Evolutionary conservation across 2,888 invertebrate genomes (phyloP).

Genomic region (Drosophila formosana): DNA sequence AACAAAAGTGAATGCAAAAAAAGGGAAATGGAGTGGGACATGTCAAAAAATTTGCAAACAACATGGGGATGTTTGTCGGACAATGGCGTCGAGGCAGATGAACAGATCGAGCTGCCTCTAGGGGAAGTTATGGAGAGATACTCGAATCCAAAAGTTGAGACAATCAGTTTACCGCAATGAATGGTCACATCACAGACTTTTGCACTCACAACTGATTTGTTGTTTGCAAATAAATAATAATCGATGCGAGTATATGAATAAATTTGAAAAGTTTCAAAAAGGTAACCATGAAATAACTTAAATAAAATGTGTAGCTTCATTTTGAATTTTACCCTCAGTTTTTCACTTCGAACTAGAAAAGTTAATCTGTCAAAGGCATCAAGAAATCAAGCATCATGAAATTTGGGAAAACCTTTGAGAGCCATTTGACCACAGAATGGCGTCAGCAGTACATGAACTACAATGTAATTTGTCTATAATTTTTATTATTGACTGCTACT

Average conservation of each 20-base stretch:
- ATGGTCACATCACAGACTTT: neutral
- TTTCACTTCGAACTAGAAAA: neutral
- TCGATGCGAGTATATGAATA: conserved; percentile 1
- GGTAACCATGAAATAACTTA: neutral
- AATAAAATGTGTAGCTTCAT: neutral
- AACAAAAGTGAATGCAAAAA: conserved; percentile 59
- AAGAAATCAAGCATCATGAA: conserved; percentile 89
- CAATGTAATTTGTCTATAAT: conserved; percentile 90
- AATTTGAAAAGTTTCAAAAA: neutral
- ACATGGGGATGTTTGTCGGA: conserved; percentile 30
- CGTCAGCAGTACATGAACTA: conserved; percentile 97
- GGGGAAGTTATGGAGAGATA: neutral
- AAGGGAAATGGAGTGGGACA: conserved; percentile 19
- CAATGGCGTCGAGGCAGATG: conserved; percentile 21
- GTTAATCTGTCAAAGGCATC: neutral
- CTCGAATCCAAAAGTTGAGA: conserved; percentile 6
- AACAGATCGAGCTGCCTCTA: conserved; percentile 11
- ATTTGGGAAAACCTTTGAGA: conserved; percentile 97
- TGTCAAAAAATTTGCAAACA: conserved; percentile 54
- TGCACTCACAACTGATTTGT: conserved; percentile 4
- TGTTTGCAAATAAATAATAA: conserved; percentile 9
- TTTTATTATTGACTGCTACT: neutral
- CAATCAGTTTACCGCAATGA: conserved; percentile 8
- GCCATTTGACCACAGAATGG: conserved; percentile 99
- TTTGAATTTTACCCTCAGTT: neutral